Evolutionary conservation across 2,888 invertebrate species (phyloP), one percentile per base, ranked within the genome.

Genomic region (Oxytorus armatus): DNA sequence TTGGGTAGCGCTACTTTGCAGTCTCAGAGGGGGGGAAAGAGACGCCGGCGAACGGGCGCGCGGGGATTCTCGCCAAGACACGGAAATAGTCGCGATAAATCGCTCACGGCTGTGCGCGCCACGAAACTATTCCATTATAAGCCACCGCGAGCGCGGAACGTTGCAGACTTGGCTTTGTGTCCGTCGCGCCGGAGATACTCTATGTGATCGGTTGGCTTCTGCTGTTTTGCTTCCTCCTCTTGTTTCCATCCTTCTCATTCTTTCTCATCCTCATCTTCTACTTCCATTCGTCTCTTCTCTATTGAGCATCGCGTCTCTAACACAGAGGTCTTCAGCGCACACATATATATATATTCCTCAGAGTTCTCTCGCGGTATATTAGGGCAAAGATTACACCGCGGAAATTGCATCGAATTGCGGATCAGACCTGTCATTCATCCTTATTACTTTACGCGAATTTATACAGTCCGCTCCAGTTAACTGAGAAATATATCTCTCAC

Each of bases 51-150:
- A 5, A 53, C 68, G 57, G 65, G 53, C 39, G 72, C 39, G 72
- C 69, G 63, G 65, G 72, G 70, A 47, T 74, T 77, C 68, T 70
- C 84, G 76, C 83, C 79, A 80, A 79, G 89, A 90, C 89, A 89
- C 87, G 89, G 88, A 89, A 89, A 89, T 89, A 87, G 89, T 89
- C 88, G 89, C 90, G 89, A 91, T 91, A 90, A 90, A 90, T 91
- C 90, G 86, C 87, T 88, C 79, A 57, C 72, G 84, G 82, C 66
- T 63, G 29, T 49, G 66, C 53, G 63, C 39, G 42, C 88, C 87
- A 88, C 88, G 88, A 88, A n/a, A 89, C 90, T 89, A 90, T 89
- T 90, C 90, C 90, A 90, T 90, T 90, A 90, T 89, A 90, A 88
- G 88, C 86, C 88, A 88, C 88, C 87, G 87, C 88, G 89, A 88